These are phyloP conservation scores for Aporophyla lueneburgensis DNA, from an alignment of 2,888 invertebrate species.

Conservation along the genomic window DNA sequence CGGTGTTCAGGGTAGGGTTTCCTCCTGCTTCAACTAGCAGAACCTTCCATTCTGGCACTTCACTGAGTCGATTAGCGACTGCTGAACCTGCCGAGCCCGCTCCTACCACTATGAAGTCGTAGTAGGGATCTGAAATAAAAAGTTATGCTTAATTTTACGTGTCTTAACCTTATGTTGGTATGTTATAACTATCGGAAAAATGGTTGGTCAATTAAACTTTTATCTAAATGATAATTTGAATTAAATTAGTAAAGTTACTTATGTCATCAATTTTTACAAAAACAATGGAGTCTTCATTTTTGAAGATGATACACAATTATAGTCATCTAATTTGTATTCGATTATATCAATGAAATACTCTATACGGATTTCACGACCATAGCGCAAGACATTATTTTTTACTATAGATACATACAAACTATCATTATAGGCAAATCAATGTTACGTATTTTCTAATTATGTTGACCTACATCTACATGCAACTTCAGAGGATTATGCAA, in stretches of 20 bases:
- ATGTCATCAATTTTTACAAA: not conserved
- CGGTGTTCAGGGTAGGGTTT: constrained; percentile 91
- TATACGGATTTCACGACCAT: not conserved
- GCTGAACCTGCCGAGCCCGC: constrained; percentile 92
- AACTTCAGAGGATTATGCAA: not conserved
- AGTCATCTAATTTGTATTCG: not conserved
- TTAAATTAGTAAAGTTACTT: not conserved
- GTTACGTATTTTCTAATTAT: not conserved
- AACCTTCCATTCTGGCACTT: constrained; percentile 91
- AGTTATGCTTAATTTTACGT: not conserved
- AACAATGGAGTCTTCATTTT: not conserved
- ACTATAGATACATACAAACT: not conserved
- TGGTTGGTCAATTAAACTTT: not conserved
- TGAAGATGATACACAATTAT: not conserved
- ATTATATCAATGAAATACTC: not conserved
- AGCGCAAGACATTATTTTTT: not conserved
- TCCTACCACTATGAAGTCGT: constrained; percentile 92
- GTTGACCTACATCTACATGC: not conserved
- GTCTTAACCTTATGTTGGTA: not conserved
- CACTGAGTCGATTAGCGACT: constrained; percentile 91
- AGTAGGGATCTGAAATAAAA: constrained; percentile 83
- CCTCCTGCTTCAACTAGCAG: constrained; percentile 92
- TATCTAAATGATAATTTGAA: constrained; percentile 1
- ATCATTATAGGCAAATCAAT: too few species aligned
- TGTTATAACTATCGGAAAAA: not conserved